Evolutionary conservation across 2,888 invertebrate species (phyloP).

Genomic region (Hypomecis punctinalis): DNA sequence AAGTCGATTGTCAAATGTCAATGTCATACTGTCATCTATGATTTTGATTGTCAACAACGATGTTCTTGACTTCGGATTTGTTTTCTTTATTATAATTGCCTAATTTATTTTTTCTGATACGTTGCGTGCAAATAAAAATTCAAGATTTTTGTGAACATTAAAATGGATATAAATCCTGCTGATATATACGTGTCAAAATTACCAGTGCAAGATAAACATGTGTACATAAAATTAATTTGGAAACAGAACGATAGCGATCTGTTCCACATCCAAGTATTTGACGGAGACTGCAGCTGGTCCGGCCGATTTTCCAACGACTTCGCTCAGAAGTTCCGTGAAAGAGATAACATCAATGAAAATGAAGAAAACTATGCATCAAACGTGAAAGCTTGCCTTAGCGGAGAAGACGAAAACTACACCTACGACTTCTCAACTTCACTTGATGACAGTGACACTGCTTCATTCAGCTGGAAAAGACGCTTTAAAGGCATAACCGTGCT

Average conservation of each 20-base stretch:
- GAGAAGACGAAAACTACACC: conserved; percentile 42
- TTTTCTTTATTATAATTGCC: background rate
- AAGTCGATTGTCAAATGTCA: no score
- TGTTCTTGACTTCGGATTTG: background rate
- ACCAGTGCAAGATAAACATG: conserved; percentile 44
- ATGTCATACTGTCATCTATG: no score
- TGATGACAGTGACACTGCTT: conserved; percentile 46
- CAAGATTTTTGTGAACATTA: background rate
- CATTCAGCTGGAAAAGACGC: conserved; percentile 66
- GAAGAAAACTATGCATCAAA: conserved; percentile 57
- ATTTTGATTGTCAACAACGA: no score
- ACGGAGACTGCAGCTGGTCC: conserved; percentile 59
- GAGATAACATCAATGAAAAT: conserved; percentile 53
- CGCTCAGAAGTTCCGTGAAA: conserved; percentile 52
- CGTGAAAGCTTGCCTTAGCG: conserved; percentile 51
- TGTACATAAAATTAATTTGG: conserved; percentile 64
- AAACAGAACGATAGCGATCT: conserved; percentile 53
- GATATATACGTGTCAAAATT: conserved; percentile 55
- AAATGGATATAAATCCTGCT: conserved; percentile 20
- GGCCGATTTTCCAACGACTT: conserved; percentile 61
- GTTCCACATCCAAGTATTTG: conserved; percentile 64
- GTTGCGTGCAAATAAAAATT: no score
- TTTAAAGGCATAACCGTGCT: conserved; percentile 52
- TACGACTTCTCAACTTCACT: conserved; percentile 48
- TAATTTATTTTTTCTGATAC: background rate